These are phyloP conservation scores for Trilocha varians DNA, from an alignment of 2,888 invertebrate genomes.

Conservation along the genomic window DNA sequence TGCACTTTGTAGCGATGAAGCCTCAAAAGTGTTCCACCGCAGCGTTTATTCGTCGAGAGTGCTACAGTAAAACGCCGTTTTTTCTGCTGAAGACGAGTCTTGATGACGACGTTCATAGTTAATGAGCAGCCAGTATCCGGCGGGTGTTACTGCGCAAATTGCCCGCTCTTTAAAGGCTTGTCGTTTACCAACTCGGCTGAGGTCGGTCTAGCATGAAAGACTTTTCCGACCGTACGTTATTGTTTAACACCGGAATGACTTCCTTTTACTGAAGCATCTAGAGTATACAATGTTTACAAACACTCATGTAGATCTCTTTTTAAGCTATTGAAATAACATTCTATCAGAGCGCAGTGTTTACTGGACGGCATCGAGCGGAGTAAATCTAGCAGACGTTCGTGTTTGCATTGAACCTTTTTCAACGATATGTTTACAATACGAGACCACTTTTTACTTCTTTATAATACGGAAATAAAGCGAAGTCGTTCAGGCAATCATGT, in stretches of 20 bases:
- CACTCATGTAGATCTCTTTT: neutral
- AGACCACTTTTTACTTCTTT: too few relatives aligned
- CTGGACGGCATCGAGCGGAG: neutral
- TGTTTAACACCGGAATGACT: slow-evolving; percentile 64
- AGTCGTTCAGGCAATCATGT: too few relatives aligned
- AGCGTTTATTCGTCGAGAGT: slow-evolving; percentile 57
- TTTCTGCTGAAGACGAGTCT: slow-evolving; percentile 64
- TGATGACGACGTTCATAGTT: slow-evolving; percentile 71
- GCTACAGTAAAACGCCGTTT: slow-evolving; percentile 61
- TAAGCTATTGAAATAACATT: neutral
- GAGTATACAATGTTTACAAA: slow-evolving; percentile 21
- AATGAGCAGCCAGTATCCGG: slow-evolving; percentile 68
- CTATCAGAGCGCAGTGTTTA: neutral
- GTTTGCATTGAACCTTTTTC: neutral
- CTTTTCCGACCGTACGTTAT: slow-evolving; percentile 58
- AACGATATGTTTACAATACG: neutral
- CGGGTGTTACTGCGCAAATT: slow-evolving; percentile 60
- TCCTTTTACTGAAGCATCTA: slow-evolving; percentile 46
- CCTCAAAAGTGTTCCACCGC: slow-evolving; percentile 53
- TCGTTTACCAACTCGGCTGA: slow-evolving; percentile 52
- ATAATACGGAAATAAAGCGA: too few relatives aligned
- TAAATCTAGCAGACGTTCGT: neutral
- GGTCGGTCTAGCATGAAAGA: slow-evolving; percentile 53
- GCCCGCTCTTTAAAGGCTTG: slow-evolving; percentile 52
- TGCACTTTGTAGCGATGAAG: slow-evolving; percentile 64